Percentiles rank a stretch among this genome's conserved stretches.
These are phyloP conservation scores for Istiophorus platypterus DNA, from an alignment of 2,113 vertebrate species.

Conservation along the genomic window DNA sequence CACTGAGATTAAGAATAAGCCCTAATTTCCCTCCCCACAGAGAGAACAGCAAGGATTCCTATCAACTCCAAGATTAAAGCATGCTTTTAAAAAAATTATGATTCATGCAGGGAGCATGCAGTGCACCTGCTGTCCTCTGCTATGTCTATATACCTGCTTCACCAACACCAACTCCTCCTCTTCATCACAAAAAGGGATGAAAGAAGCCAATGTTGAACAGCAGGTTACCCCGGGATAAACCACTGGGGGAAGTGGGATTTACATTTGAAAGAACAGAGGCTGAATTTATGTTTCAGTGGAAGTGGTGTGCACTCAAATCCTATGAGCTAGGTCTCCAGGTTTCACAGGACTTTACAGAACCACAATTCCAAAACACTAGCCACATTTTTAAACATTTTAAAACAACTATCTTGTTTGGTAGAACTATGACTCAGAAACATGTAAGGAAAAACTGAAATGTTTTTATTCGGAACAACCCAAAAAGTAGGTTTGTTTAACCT, in stretches of 20 bases:
- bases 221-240: slow-evolving; percentile 32
- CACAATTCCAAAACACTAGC: not conserved
- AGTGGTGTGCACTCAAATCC: not conserved
- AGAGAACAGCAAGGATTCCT: not conserved
- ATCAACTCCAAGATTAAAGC: slow-evolving; percentile 21
- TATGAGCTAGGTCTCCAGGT: not conserved
- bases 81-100: slow-evolving; percentile 8
- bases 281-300: slow-evolving; percentile 19
- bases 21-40: not conserved
- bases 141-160: not conserved
- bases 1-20: slow-evolving; percentile 4
- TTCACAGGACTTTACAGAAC: not conserved
- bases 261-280: slow-evolving; percentile 25
- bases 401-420: not conserved
- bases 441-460: not conserved
- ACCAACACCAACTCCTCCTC: slow-evolving; percentile 4
- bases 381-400: slow-evolving; percentile 7
- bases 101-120: not conserved
- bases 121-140: not conserved
- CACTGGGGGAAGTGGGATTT: slow-evolving; percentile 13
- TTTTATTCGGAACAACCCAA: not conserved
- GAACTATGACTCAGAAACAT: not conserved
- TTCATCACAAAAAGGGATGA: slow-evolving; percentile 5
- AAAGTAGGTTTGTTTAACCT: not conserved
- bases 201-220: slow-evolving; percentile 14